Evolutionary conservation across 64 coral and sea anemone species (phyloP).

Genomic region (Montipora capricornis): DNA sequence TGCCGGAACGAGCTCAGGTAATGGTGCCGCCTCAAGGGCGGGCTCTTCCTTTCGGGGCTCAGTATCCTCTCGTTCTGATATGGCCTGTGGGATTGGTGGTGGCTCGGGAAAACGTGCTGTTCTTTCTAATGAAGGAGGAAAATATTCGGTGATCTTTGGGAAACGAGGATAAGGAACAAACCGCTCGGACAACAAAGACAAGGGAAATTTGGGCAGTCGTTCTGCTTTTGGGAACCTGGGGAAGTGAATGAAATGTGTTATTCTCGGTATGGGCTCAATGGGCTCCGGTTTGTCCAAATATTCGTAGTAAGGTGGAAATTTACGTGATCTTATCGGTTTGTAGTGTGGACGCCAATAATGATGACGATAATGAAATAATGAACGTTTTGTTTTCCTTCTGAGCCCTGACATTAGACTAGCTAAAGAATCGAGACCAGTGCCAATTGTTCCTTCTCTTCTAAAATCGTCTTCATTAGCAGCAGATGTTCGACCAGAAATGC

Average conservation of each 20-base stretch:
- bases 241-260: neutral
- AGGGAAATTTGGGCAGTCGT: neutral
- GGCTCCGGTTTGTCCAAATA: neutral
- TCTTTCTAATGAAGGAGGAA: conserved; percentile 5
- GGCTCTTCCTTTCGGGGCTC: neutral
- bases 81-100: conserved; percentile 30
- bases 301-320: conserved; percentile 2
- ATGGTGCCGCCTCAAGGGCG: conserved; percentile 2
- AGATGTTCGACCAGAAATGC: neutral
- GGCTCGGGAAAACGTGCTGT: conserved; percentile 7
- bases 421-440: neutral
- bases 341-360: neutral
- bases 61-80: conserved; percentile 14
- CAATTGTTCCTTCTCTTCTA: neutral
- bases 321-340: neutral
- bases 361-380: conserved; percentile 1
- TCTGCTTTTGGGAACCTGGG: neutral
- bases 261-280: neutral
- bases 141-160: conserved; percentile 18
- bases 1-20: conserved; percentile 18
- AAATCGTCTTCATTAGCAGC: neutral
- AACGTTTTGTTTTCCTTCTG: neutral
- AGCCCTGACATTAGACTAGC: neutral
- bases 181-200: neutral
- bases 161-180: conserved; percentile 30